Base-by-base conservation (phyloP, 2,888 invertebrate species). In the Laothoe populi region DNA sequence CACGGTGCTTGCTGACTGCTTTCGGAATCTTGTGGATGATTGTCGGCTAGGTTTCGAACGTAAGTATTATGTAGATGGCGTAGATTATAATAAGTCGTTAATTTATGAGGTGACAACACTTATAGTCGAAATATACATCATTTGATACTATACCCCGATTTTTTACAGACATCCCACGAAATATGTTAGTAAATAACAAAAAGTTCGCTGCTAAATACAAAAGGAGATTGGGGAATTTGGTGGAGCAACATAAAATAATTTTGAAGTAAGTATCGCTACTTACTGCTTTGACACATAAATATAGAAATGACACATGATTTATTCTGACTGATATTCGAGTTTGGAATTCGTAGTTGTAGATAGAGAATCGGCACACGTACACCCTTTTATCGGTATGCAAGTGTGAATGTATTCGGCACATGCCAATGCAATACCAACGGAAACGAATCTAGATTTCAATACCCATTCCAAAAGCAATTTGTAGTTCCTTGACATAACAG, bases 161-260 rank as follows among this genome's bases (percentile, higher is more conserved):
- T 3, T 69, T 82, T 81, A 64, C 74, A 86, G 85, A 66, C 70
- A 64, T 77, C 23, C 63, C 65, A 3, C 68, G 63, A 48, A 69
- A 69, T 46, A 67, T 70, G 61, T 70, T 86, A 63, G 66, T 83
- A 61, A 63, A 69, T 35, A 78, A 82, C 64, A 67, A 74, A 63
- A 63, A 73, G 13, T 88, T 87, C 59, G 70, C 70, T 60, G 64
- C 73, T 42, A 79, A 68, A 62, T 88, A 82, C 60, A 69, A 67
- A n/a, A 72, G 71, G 13, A 78, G 87, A 63, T 70, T 92, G 53
- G 75, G 86, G 1, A 67, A 78, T 19, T 74, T 91, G 60, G 85
- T 86, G 2, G 73, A 84, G 49, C 92, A 92, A 70, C 92, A 92
- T 63, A 81, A 77, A 60, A 73, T 70, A 40, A 81, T 91, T 70